Conservation (phyloP, 2,797 vertebrate species). For the Rhinophrynus dorsalis region DNA sequence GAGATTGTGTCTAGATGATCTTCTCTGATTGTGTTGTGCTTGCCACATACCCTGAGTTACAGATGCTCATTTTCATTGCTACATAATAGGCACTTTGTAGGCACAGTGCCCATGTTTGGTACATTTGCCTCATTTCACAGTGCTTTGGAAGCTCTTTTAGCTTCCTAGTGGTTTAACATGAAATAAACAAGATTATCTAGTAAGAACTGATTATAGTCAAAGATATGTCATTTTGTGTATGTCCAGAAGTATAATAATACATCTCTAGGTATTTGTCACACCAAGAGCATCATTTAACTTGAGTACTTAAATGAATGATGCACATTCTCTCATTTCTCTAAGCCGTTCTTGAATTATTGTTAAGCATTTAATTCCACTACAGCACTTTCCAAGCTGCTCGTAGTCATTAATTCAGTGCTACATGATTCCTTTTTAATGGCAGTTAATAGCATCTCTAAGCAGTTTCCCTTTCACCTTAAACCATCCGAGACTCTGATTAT, state of each 20-base stretch:
- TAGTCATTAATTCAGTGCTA: constrained; percentile 72
- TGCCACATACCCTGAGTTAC: too few relatives aligned
- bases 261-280: constrained; percentile 32
- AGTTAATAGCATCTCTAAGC: constrained; percentile 65
- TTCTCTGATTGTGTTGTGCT: too few relatives aligned
- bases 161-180: too few relatives aligned
- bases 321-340: constrained; percentile 70
- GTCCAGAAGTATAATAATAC: constrained; percentile 58
- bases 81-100: too few relatives aligned
- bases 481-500: constrained; percentile 54
- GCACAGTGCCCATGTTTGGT: too few relatives aligned
- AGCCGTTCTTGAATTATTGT: constrained; percentile 71
- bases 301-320: constrained; percentile 61
- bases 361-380: constrained; percentile 73
- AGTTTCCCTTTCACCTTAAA: constrained; percentile 61
- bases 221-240: constrained; percentile 81
- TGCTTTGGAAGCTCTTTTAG: too few relatives aligned
- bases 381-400: constrained; percentile 65
- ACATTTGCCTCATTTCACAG: too few relatives aligned
- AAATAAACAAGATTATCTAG: constrained; percentile 73
- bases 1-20: too few relatives aligned
- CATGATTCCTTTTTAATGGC: constrained; percentile 61
- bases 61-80: too few relatives aligned
- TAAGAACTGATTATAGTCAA: constrained; percentile 77
- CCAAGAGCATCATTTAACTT: constrained; percentile 67